Evolutionary conservation across 1,140 invertebrate genomes (phyloP), one percentile per base, ranked within the genome.

Genomic region (Bilobella aurantiaca): DNA sequence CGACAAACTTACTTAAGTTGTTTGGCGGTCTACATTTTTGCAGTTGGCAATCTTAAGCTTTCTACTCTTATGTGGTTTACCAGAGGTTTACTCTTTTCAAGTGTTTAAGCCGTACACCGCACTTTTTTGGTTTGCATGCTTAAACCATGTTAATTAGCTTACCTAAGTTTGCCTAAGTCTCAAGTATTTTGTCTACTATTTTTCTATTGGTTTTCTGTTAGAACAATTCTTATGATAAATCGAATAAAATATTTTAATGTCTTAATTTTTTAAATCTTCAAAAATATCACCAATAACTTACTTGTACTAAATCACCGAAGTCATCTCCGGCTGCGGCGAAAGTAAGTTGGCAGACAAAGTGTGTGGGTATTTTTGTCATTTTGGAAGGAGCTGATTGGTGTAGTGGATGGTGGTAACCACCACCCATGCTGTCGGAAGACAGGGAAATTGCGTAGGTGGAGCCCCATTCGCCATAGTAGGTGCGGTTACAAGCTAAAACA

Each of bases 261-360:
- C n/a, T n/a, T n/a, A 42, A 42, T 18, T 42, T 42, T 42, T 18
- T 12, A 8, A 8, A 8, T 8, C 18, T 8, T 42, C 34, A 42
- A 42, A 8, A 42, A 42, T 18, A 42, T 18, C 8, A 42, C 8
- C 8, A 42, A 42, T 42, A 23, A 78, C 76, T 81, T 76, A 91
- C 89, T 79, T 89, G 87, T 3, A 93, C 87, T 63, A 92, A 82
- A 75, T 92, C 89, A 37, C 89, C 90, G 75, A 89, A 87, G 63
- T 84, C 83, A 69, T 86, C 86, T 32, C 89, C 89, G 67, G 87
- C 89, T 68, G 90, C 90, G 58, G 89, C 91, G 77, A 92, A 91
- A 57, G 89, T 92, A 70, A 93, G 82, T 77, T 91, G 89, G 76
- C 90, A 92, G 49, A 91, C 81, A 77, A 91, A 91, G 1, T 90